A percentile compares a stretch with the other conserved stretches of the same genome.
These are phyloP conservation scores for Glyphotaelius pellucidus DNA, from an alignment of 2,888 invertebrate genomes.

Conservation along the genomic window DNA sequence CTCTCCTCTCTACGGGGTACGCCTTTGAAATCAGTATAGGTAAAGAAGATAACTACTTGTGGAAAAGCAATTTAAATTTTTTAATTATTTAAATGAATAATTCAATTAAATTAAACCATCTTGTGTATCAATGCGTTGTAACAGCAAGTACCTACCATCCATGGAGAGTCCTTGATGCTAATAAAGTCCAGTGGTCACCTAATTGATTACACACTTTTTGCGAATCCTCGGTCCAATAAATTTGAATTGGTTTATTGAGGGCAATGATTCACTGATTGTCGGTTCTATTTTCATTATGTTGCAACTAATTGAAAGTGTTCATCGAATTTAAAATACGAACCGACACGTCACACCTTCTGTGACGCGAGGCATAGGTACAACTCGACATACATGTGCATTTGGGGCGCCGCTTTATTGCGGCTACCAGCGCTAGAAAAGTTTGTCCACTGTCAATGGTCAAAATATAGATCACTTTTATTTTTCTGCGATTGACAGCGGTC, in stretches of 20 bases:
- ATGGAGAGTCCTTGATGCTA: conserved; percentile 2
- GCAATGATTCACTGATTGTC: conserved; percentile 15
- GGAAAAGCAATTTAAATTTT: not conserved
- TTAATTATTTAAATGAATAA: not conserved
- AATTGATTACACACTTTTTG: conserved; percentile 44
- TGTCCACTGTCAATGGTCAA: no score
- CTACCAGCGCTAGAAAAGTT: no score
- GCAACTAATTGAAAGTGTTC: not conserved
- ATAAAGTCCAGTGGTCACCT: not conserved
- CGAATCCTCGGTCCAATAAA: conserved; percentile 16
- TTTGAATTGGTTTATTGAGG: conserved; percentile 35
- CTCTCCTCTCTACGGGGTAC: not conserved
- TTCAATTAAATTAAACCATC: not conserved
- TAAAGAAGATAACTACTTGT: not conserved
- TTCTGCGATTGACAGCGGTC: no score
- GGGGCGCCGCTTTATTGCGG: not conserved
- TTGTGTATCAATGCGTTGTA: not conserved
- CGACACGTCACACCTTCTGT: not conserved
- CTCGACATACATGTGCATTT: not conserved
- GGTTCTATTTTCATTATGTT: not conserved
- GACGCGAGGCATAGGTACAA: not conserved
- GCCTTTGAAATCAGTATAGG: not conserved
- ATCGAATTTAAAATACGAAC: not conserved
- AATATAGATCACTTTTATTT: no score
- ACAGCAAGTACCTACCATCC: not conserved